These are phyloP conservation scores for Cryptoprocta ferox DNA, from an alignment of 2,797 vertebrate genomes.

Conservation along the genomic window DNA sequence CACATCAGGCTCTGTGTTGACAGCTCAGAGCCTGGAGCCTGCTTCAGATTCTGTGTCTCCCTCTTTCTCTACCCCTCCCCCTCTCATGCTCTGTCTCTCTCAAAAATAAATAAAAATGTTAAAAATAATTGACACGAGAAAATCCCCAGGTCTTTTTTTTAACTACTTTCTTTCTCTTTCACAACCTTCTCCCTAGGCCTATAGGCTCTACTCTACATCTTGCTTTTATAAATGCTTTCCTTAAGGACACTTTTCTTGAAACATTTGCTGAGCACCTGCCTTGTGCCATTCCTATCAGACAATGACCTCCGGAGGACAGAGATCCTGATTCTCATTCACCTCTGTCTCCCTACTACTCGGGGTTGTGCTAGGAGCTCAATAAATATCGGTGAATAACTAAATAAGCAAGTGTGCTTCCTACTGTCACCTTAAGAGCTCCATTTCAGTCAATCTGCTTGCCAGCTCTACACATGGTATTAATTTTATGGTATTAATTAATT, in stretches of 20 bases:
- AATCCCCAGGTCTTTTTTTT: not conserved
- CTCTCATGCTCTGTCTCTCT: no score
- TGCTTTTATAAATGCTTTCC: not conserved
- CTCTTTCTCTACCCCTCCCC: no score
- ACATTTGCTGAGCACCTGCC: not conserved
- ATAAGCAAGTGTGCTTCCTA: not conserved
- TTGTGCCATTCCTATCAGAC: not conserved
- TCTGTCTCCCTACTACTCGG: not conserved
- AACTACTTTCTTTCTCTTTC: not conserved
- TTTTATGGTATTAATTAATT: not conserved
- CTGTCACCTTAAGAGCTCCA: not conserved
- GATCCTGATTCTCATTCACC: not conserved
- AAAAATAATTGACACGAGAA: slow-evolving; percentile 9
- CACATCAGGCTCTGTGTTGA: no score
- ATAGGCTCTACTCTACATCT: not conserved
- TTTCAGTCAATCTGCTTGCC: not conserved
- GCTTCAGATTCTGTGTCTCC: no score
- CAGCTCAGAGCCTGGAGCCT: no score
- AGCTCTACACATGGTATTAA: not conserved
- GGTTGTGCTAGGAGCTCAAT: not conserved
- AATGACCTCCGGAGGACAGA: not conserved
- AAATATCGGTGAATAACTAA: not conserved
- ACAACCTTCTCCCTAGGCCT: not conserved
- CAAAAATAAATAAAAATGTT: no score
- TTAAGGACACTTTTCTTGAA: not conserved